These are phyloP conservation scores for Formica aserva DNA, from an alignment of 2,888 invertebrate genomes.

Conservation along the genomic window DNA sequence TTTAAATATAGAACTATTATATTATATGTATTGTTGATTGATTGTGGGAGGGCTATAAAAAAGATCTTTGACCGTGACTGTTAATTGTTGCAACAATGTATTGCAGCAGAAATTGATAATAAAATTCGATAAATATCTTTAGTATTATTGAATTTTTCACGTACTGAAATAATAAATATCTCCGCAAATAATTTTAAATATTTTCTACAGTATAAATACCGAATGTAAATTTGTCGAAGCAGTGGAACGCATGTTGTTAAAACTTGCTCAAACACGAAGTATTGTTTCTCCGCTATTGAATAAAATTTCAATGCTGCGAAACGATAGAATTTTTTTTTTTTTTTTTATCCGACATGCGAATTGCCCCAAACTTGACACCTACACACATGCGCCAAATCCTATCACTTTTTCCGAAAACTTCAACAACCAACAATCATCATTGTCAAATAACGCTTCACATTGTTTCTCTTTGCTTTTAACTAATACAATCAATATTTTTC, in stretches of 20 bases:
- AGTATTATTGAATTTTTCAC: conserved; percentile 7
- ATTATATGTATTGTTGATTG: background rate
- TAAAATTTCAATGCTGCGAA: conserved; percentile 37
- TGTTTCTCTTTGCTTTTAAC: background rate
- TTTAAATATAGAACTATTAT: background rate
- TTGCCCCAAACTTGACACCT: conserved; percentile 9
- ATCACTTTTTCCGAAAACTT: background rate
- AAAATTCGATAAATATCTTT: conserved; percentile 25
- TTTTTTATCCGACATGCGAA: conserved; percentile 31
- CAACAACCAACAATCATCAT: background rate
- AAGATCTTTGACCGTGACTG: background rate
- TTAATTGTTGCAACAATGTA: conserved; percentile 8
- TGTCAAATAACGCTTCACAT: conserved; percentile 23
- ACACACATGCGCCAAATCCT: background rate
- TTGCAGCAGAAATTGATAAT: conserved; percentile 8
- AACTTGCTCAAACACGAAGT: conserved; percentile 35
- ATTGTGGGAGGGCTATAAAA: background rate
- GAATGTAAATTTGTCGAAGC: conserved; percentile 28
- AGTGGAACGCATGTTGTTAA: conserved; percentile 28
- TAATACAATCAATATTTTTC: conserved; percentile 15
- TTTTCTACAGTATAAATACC: conserved; percentile 25
- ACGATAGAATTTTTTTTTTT: conserved; percentile 32
- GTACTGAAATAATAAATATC: conserved; percentile 13
- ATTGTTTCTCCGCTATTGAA: conserved; percentile 39
- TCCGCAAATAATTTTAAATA: conserved; percentile 25